A percentile compares a stretch with the other conserved stretches of the same genome.
phyloP scores from a whole-genome alignment of 2,797 vertebrate genomes.

The Dryobates pubescens region DNA sequence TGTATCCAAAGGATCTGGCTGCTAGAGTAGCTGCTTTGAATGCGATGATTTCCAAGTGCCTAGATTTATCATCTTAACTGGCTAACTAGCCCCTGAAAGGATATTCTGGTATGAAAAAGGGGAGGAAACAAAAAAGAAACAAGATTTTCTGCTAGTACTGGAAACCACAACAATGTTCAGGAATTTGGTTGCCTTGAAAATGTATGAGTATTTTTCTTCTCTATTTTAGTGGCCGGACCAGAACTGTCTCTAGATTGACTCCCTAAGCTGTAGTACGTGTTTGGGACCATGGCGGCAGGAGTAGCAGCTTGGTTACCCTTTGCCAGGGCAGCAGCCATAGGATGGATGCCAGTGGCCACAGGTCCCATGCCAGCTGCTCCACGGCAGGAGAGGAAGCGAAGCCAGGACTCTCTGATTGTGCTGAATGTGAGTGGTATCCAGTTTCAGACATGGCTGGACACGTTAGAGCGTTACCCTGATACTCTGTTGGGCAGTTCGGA shows the following conservation, averaged over 20 bases:
- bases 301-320: slow-evolving; percentile 95
- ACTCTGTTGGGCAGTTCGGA: slow-evolving; percentile 95
- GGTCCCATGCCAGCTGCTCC: slow-evolving; percentile 89
- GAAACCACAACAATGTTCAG: not conserved
- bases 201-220: slow-evolving; percentile 13
- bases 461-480: slow-evolving; percentile 94
- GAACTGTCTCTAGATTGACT: slow-evolving; percentile 28
- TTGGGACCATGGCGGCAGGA: slow-evolving; percentile 89
- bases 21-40: not conserved
- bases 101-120: not conserved
- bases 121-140: not conserved
- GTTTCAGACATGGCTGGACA: slow-evolving; percentile 96
- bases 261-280: not conserved
- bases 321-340: slow-evolving; percentile 93
- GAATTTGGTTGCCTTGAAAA: slow-evolving; percentile 12
- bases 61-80: not conserved
- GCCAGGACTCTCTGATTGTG: slow-evolving; percentile 86
- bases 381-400: slow-evolving; percentile 81
- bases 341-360: slow-evolving; percentile 96
- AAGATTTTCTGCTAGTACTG: not conserved
- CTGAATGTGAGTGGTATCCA: slow-evolving; percentile 93
- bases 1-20: not conserved
- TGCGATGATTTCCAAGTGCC: not conserved
- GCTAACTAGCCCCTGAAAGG: not conserved
- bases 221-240: slow-evolving; percentile 41